Conservation (phyloP, 2,113 vertebrate species). For the Phyllostomus hastatus region DNA sequence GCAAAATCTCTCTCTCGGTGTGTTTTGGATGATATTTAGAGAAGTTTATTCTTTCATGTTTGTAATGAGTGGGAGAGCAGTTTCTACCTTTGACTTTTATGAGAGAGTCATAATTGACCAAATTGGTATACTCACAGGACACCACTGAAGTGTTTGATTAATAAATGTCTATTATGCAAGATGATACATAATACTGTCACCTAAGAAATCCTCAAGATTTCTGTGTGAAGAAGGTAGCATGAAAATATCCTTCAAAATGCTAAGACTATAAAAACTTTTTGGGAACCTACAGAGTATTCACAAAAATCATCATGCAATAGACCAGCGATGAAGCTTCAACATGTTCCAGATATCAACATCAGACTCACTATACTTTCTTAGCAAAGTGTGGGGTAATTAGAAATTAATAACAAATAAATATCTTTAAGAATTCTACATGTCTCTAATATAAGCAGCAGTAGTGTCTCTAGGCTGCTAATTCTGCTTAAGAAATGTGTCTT, state of each 20-base stretch:
- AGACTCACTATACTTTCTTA: neutral
- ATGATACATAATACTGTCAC: neutral
- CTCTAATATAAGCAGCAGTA: neutral
- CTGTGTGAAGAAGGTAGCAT: neutral
- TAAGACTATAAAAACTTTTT: neutral
- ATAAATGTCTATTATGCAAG: neutral
- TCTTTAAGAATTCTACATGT: neutral
- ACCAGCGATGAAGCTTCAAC: neutral
- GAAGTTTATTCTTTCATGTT: slow-evolving; percentile 20
- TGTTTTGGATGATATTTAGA: neutral
- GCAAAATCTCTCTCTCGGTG: neutral
- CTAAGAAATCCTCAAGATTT: slow-evolving; percentile 38
- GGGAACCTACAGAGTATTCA: neutral
- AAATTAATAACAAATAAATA: neutral
- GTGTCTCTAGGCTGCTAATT: neutral
- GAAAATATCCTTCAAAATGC: neutral
- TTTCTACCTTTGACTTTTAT: neutral
- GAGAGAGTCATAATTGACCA: neutral
- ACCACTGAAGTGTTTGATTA: neutral
- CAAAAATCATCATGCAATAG: neutral
- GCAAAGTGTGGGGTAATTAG: neutral
- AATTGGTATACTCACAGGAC: neutral
- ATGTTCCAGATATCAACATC: neutral
- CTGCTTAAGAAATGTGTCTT: neutral
- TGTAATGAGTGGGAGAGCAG: neutral